Evolutionary conservation across 2,888 invertebrate species (phyloP).

Genomic region (Pandemis corylana): DNA sequence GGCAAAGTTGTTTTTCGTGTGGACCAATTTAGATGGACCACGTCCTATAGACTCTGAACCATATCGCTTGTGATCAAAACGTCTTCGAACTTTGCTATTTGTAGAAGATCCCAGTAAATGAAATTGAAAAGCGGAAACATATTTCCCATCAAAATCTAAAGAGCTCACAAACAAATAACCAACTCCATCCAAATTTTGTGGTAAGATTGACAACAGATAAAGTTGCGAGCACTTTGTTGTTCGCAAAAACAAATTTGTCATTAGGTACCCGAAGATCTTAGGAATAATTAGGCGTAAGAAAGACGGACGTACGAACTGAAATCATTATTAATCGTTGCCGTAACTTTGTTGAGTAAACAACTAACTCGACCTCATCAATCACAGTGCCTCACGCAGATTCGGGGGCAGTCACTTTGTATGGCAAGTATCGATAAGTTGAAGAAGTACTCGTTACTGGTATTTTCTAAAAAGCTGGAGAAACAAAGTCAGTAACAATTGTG

Average conservation of each 20-base stretch:
- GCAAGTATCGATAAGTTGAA: constrained; percentile 19
- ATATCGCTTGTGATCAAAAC: not conserved
- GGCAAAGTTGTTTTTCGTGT: no score
- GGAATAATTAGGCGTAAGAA: constrained; percentile 32
- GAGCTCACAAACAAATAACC: not conserved
- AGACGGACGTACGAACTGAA: constrained; percentile 46
- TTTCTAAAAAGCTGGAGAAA: not conserved
- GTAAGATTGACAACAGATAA: constrained; percentile 16
- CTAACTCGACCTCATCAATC: constrained; percentile 46
- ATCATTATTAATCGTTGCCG: constrained; percentile 71
- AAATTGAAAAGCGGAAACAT: not conserved
- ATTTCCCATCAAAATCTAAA: constrained; percentile 2
- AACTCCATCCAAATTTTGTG: not conserved
- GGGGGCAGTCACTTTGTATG: constrained; percentile 12
- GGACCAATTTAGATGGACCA: no score
- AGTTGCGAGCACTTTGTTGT: constrained; percentile 12
- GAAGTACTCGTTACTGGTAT: not conserved
- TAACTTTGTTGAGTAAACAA: constrained; percentile 61
- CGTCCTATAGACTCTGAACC: no score
- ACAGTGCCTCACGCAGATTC: constrained; percentile 33
- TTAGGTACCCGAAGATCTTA: constrained; percentile 1
- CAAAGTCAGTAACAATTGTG: no score
- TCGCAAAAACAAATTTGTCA: constrained; percentile 20
- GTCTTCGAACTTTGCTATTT: not conserved
- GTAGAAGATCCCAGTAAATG: not conserved